Conservation (phyloP, 2,888 invertebrate genomes). For the Dryobota labecula region DNA sequence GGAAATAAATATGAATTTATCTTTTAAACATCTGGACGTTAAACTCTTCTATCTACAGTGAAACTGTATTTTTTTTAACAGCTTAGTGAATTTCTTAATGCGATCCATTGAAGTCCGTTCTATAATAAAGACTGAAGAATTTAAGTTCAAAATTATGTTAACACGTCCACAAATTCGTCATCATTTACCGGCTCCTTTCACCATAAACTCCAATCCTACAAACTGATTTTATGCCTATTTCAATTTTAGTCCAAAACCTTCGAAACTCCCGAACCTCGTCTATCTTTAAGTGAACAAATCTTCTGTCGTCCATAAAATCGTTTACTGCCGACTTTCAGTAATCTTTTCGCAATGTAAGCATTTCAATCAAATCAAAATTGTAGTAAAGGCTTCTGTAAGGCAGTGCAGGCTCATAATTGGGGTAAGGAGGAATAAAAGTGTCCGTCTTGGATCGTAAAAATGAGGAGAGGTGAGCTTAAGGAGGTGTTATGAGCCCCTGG, state of each 20-base stretch:
- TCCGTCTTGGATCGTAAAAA: constrained; percentile 69
- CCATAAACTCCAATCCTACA: constrained; percentile 49
- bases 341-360: constrained; percentile 69
- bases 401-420: constrained; percentile 70
- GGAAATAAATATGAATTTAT: background rate
- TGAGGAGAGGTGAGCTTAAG: constrained; percentile 63
- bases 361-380: constrained; percentile 74
- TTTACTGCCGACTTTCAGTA: constrained; percentile 63
- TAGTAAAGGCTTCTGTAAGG: constrained; percentile 67
- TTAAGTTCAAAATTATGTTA: constrained; percentile 25
- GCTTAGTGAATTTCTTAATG: background rate
- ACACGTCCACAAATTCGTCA: constrained; percentile 13
- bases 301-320: constrained; percentile 62
- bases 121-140: background rate
- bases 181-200: constrained; percentile 9
- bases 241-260: constrained; percentile 56
- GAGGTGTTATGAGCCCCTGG: constrained; percentile 58
- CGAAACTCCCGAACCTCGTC: constrained; percentile 37
- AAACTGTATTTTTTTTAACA: background rate
- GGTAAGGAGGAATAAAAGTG: constrained; percentile 69
- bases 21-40: background rate
- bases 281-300: constrained; percentile 62
- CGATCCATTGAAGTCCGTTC: background rate
- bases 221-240: constrained; percentile 55
- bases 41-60: background rate